Percentiles rank a stretch among this genome's conserved stretches.
These are phyloP conservation scores for Pithys albifrons DNA, from an alignment of 2,113 vertebrate genomes.

Conservation along the genomic window DNA sequence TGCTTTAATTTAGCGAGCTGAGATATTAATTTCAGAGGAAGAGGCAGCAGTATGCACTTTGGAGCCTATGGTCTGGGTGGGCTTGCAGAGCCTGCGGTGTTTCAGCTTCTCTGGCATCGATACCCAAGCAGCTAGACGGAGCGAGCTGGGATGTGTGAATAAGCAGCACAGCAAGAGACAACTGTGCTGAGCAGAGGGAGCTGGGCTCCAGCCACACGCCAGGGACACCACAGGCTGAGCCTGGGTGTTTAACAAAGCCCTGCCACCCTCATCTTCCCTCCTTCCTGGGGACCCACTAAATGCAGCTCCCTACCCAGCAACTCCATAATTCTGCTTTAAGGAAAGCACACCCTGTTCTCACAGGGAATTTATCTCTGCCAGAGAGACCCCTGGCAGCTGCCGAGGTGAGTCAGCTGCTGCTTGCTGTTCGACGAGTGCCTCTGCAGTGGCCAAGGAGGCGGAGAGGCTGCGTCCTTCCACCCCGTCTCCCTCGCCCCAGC, in stretches of 20 bases:
- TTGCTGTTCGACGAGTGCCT: background rate
- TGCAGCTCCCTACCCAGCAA: background rate
- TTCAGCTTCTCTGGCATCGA: slow-evolving; percentile 34
- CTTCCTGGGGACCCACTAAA: background rate
- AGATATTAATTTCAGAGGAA: slow-evolving; percentile 65
- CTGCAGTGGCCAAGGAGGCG: background rate
- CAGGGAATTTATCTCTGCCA: background rate
- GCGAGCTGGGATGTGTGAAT: slow-evolving; percentile 43
- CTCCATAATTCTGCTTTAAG: background rate
- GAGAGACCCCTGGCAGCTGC: background rate
- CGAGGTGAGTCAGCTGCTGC: background rate
- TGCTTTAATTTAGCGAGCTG: slow-evolving; percentile 64
- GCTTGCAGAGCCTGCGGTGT: slow-evolving; percentile 12
- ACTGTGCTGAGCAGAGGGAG: background rate
- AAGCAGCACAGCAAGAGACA: slow-evolving; percentile 27
- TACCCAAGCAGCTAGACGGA: slow-evolving; percentile 39
- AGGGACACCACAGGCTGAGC: background rate
- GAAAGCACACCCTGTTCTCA: background rate
- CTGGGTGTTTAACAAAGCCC: background rate
- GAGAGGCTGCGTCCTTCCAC: background rate
- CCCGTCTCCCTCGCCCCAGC: background rate
- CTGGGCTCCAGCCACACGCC: background rate
- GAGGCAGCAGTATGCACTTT: slow-evolving; percentile 40
- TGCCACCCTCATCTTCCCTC: background rate
- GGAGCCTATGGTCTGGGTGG: slow-evolving; percentile 54